These are phyloP conservation scores for Argyrosomus japonicus DNA, from an alignment of 2,113 vertebrate genomes.

Conservation along the genomic window DNA sequence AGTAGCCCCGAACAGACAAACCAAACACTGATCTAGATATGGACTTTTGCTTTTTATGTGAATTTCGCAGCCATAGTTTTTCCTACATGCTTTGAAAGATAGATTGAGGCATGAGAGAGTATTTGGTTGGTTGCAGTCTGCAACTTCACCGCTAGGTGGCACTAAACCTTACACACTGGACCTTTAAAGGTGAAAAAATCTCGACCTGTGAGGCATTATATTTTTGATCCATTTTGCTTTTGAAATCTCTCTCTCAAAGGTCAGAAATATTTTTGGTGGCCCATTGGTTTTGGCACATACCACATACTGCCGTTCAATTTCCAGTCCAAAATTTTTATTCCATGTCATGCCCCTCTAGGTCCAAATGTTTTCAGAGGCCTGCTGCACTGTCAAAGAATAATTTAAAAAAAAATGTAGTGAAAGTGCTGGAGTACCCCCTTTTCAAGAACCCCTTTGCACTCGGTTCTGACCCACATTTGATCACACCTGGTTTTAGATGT, in stretches of 20 bases:
- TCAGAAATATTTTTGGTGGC: too few relatives aligned
- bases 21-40: too few relatives aligned
- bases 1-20: too few relatives aligned
- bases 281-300: background rate
- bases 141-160: too few relatives aligned
- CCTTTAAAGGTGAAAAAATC: background rate
- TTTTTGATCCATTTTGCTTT: background rate
- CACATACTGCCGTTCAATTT: background rate
- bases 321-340: background rate
- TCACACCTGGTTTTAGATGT: background rate
- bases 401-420: background rate
- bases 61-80: too few relatives aligned
- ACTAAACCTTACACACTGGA: background rate
- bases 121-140: too few relatives aligned
- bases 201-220: background rate
- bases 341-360: background rate
- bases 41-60: too few relatives aligned
- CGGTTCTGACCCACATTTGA: background rate
- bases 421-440: too few relatives aligned
- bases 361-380: background rate
- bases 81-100: too few relatives aligned
- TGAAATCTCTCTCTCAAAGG: background rate
- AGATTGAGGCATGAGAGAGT: too few relatives aligned
- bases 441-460: too few relatives aligned
- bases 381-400: background rate